Evolutionary conservation across 2,797 vertebrate species (phyloP), one percentile per base, ranked within the genome.

Genomic region (Xiphophorus birchmanni): DNA sequence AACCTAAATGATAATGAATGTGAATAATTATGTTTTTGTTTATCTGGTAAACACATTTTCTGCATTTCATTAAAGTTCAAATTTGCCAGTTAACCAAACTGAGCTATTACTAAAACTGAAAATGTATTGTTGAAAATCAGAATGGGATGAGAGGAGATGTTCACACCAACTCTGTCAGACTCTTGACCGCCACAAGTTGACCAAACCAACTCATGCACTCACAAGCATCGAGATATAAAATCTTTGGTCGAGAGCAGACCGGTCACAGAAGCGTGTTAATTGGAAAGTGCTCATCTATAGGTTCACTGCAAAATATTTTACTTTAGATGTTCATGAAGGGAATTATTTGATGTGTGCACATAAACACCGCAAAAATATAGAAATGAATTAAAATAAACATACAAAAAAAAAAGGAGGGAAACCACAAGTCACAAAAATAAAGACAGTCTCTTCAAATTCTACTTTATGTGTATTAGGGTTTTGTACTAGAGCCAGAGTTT

Each of bases 201-300:
- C 15, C 67, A 67, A 47, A 75, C 11, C 29, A 29, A 15, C 37
- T 23, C 11, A 0, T 21, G 6, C 48, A 73, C 74, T 72, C 54
- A 77, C 65, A 80, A 21, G 23, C 18, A 40, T 42, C 65, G 40
- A 18, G 12, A 32, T 60, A 32, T 32, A 63, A 15, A 44, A 10
- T 54, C 29, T 79, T 35, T 72, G 58, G 44, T 26, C 72, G 37
- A 75, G 40, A 21, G 35, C 11, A 60, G 18, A 37, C 60, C 9
- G 69, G 82, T 94, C 88, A 89, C 94, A 91, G 81, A 80, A 77
- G 72, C 79, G 88, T 94, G 94, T 87, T 91, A 94, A 94, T 94
- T 84, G 87, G 60, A 58, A 76, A 23, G 81, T 32, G 86, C 79
- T 82, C 84, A 80, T 82, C 77, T 94, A 48, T 82, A 79, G 84